A percentile compares a stretch with the other conserved stretches of the same genome.
Conservation (phyloP, 2,888 invertebrate genomes). For the Neria commutata region DNA sequence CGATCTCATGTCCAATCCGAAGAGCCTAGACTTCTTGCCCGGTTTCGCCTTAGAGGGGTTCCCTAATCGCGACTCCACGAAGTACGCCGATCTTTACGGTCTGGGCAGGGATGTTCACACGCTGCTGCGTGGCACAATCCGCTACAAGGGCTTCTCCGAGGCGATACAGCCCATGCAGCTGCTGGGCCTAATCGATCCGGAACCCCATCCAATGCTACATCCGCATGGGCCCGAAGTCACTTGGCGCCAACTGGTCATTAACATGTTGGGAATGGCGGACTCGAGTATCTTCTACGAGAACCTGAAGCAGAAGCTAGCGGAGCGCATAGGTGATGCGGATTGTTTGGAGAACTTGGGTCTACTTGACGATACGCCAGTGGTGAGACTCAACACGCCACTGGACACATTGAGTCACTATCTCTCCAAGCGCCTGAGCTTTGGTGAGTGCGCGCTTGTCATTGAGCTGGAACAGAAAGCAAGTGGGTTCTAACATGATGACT, state of each 20-base stretch:
- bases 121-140: conserved; percentile 89
- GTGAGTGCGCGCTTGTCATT: conserved; percentile 64
- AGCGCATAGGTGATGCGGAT: conserved; percentile 79
- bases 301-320: conserved; percentile 80
- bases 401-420: conserved; percentile 93
- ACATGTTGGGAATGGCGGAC: conserved; percentile 81
- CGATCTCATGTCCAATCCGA: conserved; percentile 81
- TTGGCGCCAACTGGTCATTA: conserved; percentile 90
- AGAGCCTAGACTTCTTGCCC: conserved; percentile 87
- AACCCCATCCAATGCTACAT: conserved; percentile 88
- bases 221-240: conserved; percentile 94
- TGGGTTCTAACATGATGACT: conserved; percentile 22
- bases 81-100: conserved; percentile 86
- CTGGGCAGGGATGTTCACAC: conserved; percentile 84
- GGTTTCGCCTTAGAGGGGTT: conserved; percentile 97
- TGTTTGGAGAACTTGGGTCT: conserved; percentile 86
- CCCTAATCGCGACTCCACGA: conserved; percentile 94
- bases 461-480: neutral
- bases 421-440: conserved; percentile 78
- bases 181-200: conserved; percentile 85
- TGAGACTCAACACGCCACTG: conserved; percentile 84
- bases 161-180: conserved; percentile 86
- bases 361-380: conserved; percentile 79
- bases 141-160: conserved; percentile 90
- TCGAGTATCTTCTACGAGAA: conserved; percentile 92